These are phyloP conservation scores for Manis crassicaudata DNA, from an alignment of 2,797 vertebrate genomes.

Conservation along the genomic window DNA sequence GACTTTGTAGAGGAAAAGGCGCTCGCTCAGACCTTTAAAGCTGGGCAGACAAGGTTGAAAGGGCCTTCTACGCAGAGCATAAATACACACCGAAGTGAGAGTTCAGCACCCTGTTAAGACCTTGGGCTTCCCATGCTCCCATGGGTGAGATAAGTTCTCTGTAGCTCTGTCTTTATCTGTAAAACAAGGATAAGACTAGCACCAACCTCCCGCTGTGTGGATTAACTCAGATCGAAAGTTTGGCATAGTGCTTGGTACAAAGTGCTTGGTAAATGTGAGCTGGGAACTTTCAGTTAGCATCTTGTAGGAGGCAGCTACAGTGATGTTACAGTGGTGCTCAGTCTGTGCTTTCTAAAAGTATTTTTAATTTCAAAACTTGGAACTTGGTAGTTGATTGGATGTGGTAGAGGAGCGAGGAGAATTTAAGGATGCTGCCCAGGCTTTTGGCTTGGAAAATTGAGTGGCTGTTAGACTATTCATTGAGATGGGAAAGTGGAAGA, in stretches of 20 bases:
- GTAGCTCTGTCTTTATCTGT: slow-evolving; percentile 12
- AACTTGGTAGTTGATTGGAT: not conserved
- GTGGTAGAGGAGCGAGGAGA: slow-evolving; percentile 25
- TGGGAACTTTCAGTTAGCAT: not conserved
- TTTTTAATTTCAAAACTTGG: not conserved
- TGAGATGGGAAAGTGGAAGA: not conserved
- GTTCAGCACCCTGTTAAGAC: not conserved
- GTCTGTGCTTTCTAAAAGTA: not conserved
- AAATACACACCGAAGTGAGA: not conserved
- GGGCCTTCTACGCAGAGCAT: not conserved
- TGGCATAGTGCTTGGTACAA: not conserved
- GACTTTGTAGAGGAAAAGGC: slow-evolving; percentile 11
- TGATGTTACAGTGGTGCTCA: not conserved
- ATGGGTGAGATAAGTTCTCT: not conserved
- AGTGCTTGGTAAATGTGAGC: not conserved
- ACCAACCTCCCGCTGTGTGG: not conserved
- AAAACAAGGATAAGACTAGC: not conserved
- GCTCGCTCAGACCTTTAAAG: not conserved
- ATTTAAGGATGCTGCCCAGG: not conserved
- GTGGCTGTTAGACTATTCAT: not conserved
- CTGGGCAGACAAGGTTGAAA: not conserved
- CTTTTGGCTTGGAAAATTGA: slow-evolving; percentile 46
- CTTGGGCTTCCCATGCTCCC: not conserved
- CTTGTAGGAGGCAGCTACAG: not conserved
- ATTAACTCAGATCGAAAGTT: slow-evolving; percentile 3